Evolutionary conservation across 2,888 invertebrate species (phyloP), one percentile per base, ranked within the genome.

Genomic region (Therioaphis trifolii): DNA sequence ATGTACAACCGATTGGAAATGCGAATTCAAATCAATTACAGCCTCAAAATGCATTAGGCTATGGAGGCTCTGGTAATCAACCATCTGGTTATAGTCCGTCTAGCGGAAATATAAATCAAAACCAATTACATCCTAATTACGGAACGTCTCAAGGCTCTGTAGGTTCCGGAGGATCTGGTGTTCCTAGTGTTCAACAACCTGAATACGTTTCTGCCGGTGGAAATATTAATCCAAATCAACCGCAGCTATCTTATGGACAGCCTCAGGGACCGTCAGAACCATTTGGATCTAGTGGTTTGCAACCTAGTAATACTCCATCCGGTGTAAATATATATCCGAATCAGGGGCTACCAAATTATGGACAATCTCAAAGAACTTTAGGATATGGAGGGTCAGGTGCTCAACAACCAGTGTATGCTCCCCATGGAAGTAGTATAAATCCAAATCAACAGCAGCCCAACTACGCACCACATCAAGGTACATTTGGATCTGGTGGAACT

Each of bases 101-200:
- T 2, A 21, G 43, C n/a, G 40, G 27, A 35, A 68, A 49, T 40
- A 1, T 49, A 35, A 46, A 63, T 76, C 7, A 29, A 46, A 71
- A 80, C 29, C 46, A 35, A 43, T 46, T 24, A 0, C 74, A 74
- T 0, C 15, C 71, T 2, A 43, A 15, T 43, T 76, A 75, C 71
- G 84, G 77, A 24, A 24, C 52, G 9, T 69, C 79, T 24, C 68
- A 68, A 43, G 43, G 84, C 21, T 29, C 72, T 46, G 46, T 52
- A 29, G 55, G 69, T 11, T 15, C 55, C 5, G 14, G 46, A 2
- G 76, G 76, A 0, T 15, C 69, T 68, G 15, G 18, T n/a, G 11
- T 40, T 43, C 68, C 69, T 76, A 15, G 21, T n/a, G 11, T 24
- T 55, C 75, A 66, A 29, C 84, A 58, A 80, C 63, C 63, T 1